phyloP scores from a whole-genome alignment of 2,888 invertebrate genomes.

The Caprella mutica region DNA sequence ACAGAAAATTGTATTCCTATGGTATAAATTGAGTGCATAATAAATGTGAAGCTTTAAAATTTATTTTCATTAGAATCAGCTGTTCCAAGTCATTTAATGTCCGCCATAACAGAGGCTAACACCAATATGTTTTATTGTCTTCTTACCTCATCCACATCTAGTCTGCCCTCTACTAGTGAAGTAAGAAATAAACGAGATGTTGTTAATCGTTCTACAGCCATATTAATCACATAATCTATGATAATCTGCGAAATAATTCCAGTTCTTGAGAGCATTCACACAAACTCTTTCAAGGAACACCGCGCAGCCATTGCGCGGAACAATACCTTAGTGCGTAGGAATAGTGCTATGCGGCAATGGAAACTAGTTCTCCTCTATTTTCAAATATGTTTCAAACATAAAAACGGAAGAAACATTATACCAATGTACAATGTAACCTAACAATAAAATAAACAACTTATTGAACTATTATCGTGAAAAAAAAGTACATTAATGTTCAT shows the following conservation, averaged over 20 bases:
- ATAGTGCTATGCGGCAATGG: constrained; percentile 4
- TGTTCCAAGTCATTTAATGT: constrained; percentile 13
- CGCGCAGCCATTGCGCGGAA: constrained; percentile 34
- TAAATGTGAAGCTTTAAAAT: neutral
- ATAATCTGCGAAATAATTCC: constrained; percentile 18
- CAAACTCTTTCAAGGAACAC: constrained; percentile 17
- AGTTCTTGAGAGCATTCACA: constrained; percentile 11
- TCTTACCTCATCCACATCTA: constrained; percentile 32
- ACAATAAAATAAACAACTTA: too few species aligned
- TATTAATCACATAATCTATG: constrained; percentile 30
- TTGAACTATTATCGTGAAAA: too few species aligned
- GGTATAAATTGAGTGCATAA: too few species aligned
- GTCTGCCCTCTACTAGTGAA: constrained; percentile 31
- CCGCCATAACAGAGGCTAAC: constrained; percentile 17
- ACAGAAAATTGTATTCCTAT: too few species aligned
- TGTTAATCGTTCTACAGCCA: constrained; percentile 28
- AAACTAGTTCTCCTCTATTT: constrained; percentile 8
- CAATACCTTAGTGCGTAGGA: constrained; percentile 7
- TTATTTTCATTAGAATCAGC: constrained; percentile 27
- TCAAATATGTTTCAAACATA: too few species aligned
- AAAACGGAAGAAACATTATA: too few species aligned
- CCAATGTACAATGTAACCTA: too few species aligned
- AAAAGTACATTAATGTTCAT: too few species aligned
- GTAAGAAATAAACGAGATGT: constrained; percentile 33
- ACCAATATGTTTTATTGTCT: neutral